Base-by-base conservation (phyloP, 1,140 invertebrate genomes). In the Drosophila willistoni region DNA sequence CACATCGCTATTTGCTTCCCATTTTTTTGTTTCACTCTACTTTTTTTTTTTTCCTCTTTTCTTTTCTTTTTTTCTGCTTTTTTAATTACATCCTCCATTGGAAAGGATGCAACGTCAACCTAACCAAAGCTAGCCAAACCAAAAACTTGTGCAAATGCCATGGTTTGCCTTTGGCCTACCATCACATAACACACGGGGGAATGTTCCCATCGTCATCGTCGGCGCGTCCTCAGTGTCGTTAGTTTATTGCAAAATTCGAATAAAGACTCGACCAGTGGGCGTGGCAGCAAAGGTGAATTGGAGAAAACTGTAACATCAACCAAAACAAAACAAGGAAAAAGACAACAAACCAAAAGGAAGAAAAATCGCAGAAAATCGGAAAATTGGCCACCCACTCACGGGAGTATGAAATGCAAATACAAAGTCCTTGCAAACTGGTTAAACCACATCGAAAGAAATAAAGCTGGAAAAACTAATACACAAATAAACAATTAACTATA, bases 181-280 rank as follows among this genome's bases (percentile, higher is more conserved):
- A 68, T 68, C 65, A 42, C 9, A 51, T 10, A 12, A 12, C 14
- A 17, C 7, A 39, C 14, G 17, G 42, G 44, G 36, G 36, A 25
- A 33, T 65, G 36, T 55, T n/a, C 22, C 44, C 12, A 9, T 34
- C 44, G 36, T 68, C 55, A 13, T 39, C 12, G 36, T 13, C 25
- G 5, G 25, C 25, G 25, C 25, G 36, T 36, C n/a, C 17, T 25
- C 51, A 33, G 65, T 59, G 44, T 67, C 83, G 71, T 68, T 82
- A 87, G 83, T 86, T 86, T 86, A 86, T 83, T 86, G 83, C 83
- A 51, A 86, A 86, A 86, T 87, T 87, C 83, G 83, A 86, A 86
- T 82, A 87, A 87, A 82, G 73, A 68, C 79, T 71, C 59, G 64
- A 29, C 47, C 55, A 59, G 64, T 64, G 56, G 56, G 56, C 34